Evolutionary conservation across 2,797 vertebrate species (phyloP), one percentile per base, ranked within the genome.

Genomic region (Danio tinwini): DNA sequence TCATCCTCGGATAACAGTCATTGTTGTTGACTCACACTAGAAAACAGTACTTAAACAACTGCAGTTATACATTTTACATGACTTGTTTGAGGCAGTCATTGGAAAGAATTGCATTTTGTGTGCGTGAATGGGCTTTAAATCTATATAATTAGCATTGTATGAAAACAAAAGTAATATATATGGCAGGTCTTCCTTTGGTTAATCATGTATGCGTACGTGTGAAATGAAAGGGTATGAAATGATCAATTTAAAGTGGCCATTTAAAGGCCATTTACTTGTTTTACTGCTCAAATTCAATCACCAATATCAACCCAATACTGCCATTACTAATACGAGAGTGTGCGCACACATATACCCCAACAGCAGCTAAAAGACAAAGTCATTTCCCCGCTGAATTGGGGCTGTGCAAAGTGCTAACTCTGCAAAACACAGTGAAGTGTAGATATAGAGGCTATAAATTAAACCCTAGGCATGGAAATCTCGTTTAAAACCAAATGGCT

Each of bases 401-500:
- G 69, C 62, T 77, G 70, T 76, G 79, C 63, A 52, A 85, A 78
- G 65, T 82, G 83, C 83, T 81, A 81, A 73, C 78, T 75, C 75
- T 21, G 85, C 86, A 78, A 82, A 86, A 83, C 75, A 77, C 80
- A 80, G 71, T 76, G 64, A 64, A 72, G 82, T 64, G 68, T 74
- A 52, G 55, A 49, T 80, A 72, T 72, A 77, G 76, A 78, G 70
- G 59, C 67, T 83, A 83, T 87, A 87, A 86, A 87, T 87, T 88
- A 85, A 80, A 86, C 58, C 63, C 69, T 74, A 74, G 81, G 70
- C 85, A 84, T 84, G 81, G 72, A 80, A 85, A 84, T 83, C 81
- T 82, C 68, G 65, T 88, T 88, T 85, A 83, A 86, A 85, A 81
- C 62, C 80, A 85, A 85, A 86, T 84, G 83, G 80, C 77, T 64